A percentile compares a stretch with the other conserved stretches of the same genome.
These are phyloP conservation scores for Acromyrmex echinatior DNA, from an alignment of 1,140 invertebrate genomes.

Conservation along the genomic window DNA sequence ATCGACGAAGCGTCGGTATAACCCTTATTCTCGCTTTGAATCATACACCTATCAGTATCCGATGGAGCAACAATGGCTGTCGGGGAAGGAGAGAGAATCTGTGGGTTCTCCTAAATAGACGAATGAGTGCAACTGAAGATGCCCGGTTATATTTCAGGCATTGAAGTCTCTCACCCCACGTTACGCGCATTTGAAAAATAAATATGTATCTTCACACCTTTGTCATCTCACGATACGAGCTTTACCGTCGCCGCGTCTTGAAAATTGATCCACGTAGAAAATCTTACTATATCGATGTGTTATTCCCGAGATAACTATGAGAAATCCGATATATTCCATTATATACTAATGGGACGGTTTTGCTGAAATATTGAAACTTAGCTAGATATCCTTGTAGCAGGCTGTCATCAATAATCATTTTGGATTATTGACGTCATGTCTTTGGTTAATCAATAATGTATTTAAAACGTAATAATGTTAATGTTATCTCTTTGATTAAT, in stretches of 20 bases:
- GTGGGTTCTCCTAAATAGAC: conserved; percentile 11
- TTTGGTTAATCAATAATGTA: too few species aligned
- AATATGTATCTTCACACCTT: neutral
- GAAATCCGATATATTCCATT: neutral
- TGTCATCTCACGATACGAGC: neutral
- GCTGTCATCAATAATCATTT: too few species aligned
- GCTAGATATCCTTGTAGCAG: too few species aligned
- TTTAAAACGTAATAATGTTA: too few species aligned
- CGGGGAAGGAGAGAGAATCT: neutral
- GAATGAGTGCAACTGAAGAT: conserved; percentile 46
- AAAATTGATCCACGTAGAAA: neutral
- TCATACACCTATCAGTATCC: conserved; percentile 53
- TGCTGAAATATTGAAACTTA: neutral
- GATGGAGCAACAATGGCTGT: conserved; percentile 11
- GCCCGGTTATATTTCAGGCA: conserved; percentile 38
- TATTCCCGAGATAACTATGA: neutral
- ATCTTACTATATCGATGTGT: neutral
- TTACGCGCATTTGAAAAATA: conserved; percentile 32
- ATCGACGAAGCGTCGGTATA: conserved; percentile 6
- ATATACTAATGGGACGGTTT: too few species aligned
- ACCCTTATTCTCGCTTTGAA: conserved; percentile 42
- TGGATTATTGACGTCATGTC: too few species aligned
- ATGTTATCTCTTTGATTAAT: too few species aligned
- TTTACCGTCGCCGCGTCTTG: neutral
- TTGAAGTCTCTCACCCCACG: conserved; percentile 47